Evolutionary conservation across 1,140 invertebrate species (phyloP), one percentile per base, ranked within the genome.

Genomic region (Drosophila asahinai): DNA sequence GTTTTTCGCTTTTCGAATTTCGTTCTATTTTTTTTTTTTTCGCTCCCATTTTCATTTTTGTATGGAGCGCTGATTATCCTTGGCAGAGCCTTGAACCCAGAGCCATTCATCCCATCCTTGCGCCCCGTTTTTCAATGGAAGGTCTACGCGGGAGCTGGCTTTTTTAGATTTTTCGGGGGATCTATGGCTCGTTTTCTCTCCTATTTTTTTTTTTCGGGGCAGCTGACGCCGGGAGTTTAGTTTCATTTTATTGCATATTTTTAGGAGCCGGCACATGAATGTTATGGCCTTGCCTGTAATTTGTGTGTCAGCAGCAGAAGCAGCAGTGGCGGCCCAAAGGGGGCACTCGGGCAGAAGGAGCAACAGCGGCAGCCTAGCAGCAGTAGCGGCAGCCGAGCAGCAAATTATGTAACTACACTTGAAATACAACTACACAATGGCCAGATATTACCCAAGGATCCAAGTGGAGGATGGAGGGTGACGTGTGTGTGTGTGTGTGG

Each of bases 371-470:
- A 43, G 19, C 42, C 19, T 19, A 45, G 55, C 80, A 77, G 45
- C 27, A 38, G 49, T 77, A 83, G 45, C 52, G 43, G 49, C 79
- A 83, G 58, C 43, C 65, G 71, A 84, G 77, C 77, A 86, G 82
- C 83, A 87, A 87, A 89, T 87, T 87, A 89, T 87, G 83, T 89
- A 89, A 87, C 84, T 89, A 80, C 62, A 89, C 81, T 89, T 89
- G 68, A 77, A 83, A 67, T 86, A 83, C 55, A 82, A 82, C 80
- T 79, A 83, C 80, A 87, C 80, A 89, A 89, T 80, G 58, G 64
- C 80, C 81, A 75, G 67, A 83, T 83, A 80, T 72, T 67, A 81
- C 40, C 64, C 76, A 78, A 72, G 58, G 27, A 73, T 48, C 38
- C 36, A 22, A 55, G 43, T 19, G 17, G 9, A 33, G 36, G 15